Evolutionary conservation across 2,888 invertebrate genomes (phyloP).

Genomic region (Trichopria drosophilae): DNA sequence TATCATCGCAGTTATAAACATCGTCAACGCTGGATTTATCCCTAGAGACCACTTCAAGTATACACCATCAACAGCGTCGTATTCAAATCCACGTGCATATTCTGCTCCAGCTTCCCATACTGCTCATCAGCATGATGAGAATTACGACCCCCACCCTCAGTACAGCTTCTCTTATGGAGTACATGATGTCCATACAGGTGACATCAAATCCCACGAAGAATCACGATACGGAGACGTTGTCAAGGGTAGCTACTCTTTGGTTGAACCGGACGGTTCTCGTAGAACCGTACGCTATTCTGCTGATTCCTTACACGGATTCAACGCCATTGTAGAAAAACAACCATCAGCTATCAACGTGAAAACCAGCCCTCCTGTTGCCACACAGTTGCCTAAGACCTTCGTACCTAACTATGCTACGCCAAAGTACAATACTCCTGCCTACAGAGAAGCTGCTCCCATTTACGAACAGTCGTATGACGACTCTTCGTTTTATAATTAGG

Average conservation of each 20-base stretch:
- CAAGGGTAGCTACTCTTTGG: slow-evolving; percentile 57
- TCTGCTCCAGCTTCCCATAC: slow-evolving; percentile 45
- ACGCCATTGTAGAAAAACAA: slow-evolving; percentile 53
- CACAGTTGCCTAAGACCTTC: too few relatives aligned
- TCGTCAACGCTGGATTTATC: slow-evolving; percentile 43
- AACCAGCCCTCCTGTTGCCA: too few relatives aligned
- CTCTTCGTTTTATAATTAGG: too few relatives aligned
- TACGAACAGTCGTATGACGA: too few relatives aligned
- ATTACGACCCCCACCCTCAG: slow-evolving; percentile 54
- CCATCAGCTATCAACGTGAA: too few relatives aligned
- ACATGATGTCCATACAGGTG: slow-evolving; percentile 50
- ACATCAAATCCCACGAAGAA: slow-evolving; percentile 51
- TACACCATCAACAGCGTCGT: slow-evolving; percentile 41
- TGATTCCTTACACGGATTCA: slow-evolving; percentile 52
- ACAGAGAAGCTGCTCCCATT: too few relatives aligned
- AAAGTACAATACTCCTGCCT: too few relatives aligned
- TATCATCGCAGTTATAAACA: too few relatives aligned
- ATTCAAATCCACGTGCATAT: slow-evolving; percentile 47
- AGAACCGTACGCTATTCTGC: slow-evolving; percentile 53
- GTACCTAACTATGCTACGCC: too few relatives aligned
- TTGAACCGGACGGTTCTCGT: slow-evolving; percentile 60
- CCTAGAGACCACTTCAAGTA: slow-evolving; percentile 46
- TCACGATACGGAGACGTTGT: slow-evolving; percentile 51
- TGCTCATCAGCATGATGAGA: slow-evolving; percentile 47
- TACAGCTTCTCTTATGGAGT: slow-evolving; percentile 53